Evolutionary conservation across 1,140 invertebrate species (phyloP), one percentile per base, ranked within the genome.

Genomic region (Hycleus cichorii): DNA sequence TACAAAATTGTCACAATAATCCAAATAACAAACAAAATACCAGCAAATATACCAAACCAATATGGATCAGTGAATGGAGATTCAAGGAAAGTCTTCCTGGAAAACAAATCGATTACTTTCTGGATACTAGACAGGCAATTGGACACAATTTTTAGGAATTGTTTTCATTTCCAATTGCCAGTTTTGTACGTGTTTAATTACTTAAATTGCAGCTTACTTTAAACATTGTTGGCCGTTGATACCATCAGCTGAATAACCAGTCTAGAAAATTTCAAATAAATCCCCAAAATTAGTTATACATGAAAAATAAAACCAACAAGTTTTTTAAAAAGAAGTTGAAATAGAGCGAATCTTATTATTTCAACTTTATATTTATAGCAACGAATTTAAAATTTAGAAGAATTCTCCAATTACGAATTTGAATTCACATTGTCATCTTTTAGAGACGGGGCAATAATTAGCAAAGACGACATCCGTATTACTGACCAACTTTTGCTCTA

Each of bases 21-120:
- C 78, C 78, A 80, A n/a, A 78, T 66, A 9, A 77, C 64, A 47
- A 78, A 74, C 11, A 78, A 64, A 39, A 78, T 61, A 6, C 72
- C 72, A 9, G 74, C 66, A 49, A 71, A 73, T 11, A 79, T 74
- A 39, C 74, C 73, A 60, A 76, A 79, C 76, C 76, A 78, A 56
- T 70, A 69, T 27, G 71, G 78, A 69, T 71, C 78, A 67, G 74
- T 64, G 65, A 78, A 69, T 27, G 68, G 68, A 12, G 75, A 70
- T 60, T 73, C 72, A 6, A 79, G 60, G 59, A 80, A 77, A 18
- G 78, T 79, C 61, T 74, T 70, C 45, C 70, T 73, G 68, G 25
- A 69, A 74, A 66, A 62, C 60, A 61, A 63, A 64, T 64, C 61
- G 11, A 18, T 47, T 18, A 8, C 4, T 18, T 38, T 24, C 44